Base-by-base conservation (phyloP, 2,113 vertebrate species). In the Gymnocephalus cernua region DNA sequence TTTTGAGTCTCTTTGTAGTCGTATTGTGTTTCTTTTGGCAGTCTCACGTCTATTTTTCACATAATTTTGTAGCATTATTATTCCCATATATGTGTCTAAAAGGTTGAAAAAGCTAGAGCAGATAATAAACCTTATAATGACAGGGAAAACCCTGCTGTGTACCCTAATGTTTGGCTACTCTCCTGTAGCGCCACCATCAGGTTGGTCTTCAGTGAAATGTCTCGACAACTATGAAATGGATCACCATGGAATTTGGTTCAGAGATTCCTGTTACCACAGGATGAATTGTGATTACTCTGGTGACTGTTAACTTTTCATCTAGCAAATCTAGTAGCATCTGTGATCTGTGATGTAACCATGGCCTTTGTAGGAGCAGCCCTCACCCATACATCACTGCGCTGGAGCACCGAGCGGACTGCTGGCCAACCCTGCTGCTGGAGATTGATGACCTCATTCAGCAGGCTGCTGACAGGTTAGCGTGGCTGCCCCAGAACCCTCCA, bases 341-440 rank as follows among this genome's bases (percentile, higher is more conserved):
- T 23, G 53, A n/a, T 48, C 44, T 57, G 38, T 48, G 32, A 67
- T 18, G 47, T 63, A 32, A 74, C 25, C n/a, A 1, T 53, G 25
- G n/a, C 45, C 35, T 93, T 92, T 61, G 57, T 93, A 99, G 98
- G 94, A 96, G 77, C 61, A 93, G 27, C 86, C 96, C 97, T 77
- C 98, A 99, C 77, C 98, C 98, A 0, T 96, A 96, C 89, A 97
- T 99, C 91, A 96, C 89, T 23, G 94, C 96, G 16, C 93, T 99
- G 86, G 98, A 99, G 93, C 97, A 98, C 88, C 95, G 97, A 77
- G 94, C 87, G 44, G 96, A 97, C 74, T 97, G 96, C 91, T 99
- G 98, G 98, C 96, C 98, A 0, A 77, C 94, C 68, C 89, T 99
- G 53, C 87, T 98, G 59, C 95, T 97, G 88, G 96, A 97, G 85